Evolutionary conservation across 2,888 invertebrate species (phyloP), one percentile per base, ranked within the genome.

Genomic region (Agrochola lychnidis): DNA sequence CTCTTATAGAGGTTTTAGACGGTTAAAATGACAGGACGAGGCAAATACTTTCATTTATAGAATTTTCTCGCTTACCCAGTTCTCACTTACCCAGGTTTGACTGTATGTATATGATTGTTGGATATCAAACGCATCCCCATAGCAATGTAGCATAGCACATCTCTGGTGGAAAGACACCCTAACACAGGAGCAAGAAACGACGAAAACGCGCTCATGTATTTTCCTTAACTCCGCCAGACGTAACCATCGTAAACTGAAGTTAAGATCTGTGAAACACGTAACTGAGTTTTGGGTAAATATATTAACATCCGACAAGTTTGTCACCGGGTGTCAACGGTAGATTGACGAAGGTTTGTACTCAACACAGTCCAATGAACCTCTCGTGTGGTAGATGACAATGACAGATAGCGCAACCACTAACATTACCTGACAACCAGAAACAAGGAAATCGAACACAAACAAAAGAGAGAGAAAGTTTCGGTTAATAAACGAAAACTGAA

Each of bases 281-380:
- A 81, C 78, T 73, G 68, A 78, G 73, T 73, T 81, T 73, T n/a
- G 64, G 72, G 76, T 81, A 84, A 75, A 70, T 73, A 83, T 76
- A 84, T 76, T 78, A 81, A 70, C 70, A 70, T 67, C 61, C 75
- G 62, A 81, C 81, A 84, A 82, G 87, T 87, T 84, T 83, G 81
- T 84, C 84, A 76, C 73, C 25, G 63, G 16, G 79, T 71, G 82
- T 84, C 87, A 84, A 57, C 76, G 16, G 51, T 76, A 68, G 80
- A 81, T 78, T 87, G 88, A 87, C 87, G 85, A 87, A 87, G 87
- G 87, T 87, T 66, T 75, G 59, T 72, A 48, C 73, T 76, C 64
- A 63, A 61, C 68, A 68, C 74, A 69, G 73, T 61, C 75, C 69
- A 80, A 73, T 76, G 63, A 76, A 76, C 72, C 66, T 79, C 73